phyloP scores from a whole-genome alignment of 2,888 invertebrate genomes.

The Noctua comes region DNA sequence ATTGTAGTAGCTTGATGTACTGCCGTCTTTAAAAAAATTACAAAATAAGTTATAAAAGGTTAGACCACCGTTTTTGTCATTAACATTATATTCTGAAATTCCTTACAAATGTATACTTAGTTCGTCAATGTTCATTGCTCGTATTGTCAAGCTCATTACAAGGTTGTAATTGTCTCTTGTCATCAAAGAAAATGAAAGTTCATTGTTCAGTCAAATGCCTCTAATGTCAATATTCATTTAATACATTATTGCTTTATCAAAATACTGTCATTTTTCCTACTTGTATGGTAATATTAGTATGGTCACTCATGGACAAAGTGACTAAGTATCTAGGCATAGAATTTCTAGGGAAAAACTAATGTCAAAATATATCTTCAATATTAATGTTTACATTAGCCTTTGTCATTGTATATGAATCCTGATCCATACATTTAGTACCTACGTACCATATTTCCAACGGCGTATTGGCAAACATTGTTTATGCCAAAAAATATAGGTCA shows the following conservation, averaged over 20 bases:
- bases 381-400: conserved; percentile 2
- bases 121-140: neutral
- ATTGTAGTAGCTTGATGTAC: too few species aligned
- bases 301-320: neutral
- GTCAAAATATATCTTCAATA: conserved; percentile 7
- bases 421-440: neutral
- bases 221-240: conserved; percentile 8
- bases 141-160: conserved; percentile 4
- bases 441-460: conserved; percentile 7
- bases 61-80: neutral
- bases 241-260: conserved; percentile 8
- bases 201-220: neutral
- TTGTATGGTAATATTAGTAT: too few species aligned
- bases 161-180: conserved; percentile 12
- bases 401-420: neutral
- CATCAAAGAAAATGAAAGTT: conserved; percentile 21
- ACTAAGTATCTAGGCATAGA: neutral
- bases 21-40: too few species aligned
- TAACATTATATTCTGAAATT: neutral
- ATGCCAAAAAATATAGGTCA: conserved; percentile 52
- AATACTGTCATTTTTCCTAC: neutral
- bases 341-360: neutral
- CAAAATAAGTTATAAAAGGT: neutral
- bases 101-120: neutral
- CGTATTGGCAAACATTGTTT: conserved; percentile 31